Conservation (phyloP, 2,113 vertebrate genomes). For the Polypterus bichir region DNA sequence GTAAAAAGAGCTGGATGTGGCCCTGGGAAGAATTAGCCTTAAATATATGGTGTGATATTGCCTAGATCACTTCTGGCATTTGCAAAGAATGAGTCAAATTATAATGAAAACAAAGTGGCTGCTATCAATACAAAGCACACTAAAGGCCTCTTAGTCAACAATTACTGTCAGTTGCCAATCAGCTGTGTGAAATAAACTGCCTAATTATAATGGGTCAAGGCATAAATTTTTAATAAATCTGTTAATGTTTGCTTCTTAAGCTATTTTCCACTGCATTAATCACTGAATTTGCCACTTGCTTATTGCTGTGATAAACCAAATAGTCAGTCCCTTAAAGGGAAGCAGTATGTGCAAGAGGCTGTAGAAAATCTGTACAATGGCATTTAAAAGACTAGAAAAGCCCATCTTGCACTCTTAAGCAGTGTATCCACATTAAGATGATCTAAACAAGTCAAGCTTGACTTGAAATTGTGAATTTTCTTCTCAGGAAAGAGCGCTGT, state of each 20-base stretch:
- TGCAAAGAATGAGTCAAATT: too few species aligned
- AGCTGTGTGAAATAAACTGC: constrained; percentile 21
- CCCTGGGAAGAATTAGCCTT: too few species aligned
- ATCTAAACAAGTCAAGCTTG: neutral
- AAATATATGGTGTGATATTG: too few species aligned
- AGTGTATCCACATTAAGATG: neutral
- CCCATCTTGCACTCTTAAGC: too few species aligned
- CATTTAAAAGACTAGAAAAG: too few species aligned
- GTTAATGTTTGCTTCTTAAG: constrained; percentile 7
- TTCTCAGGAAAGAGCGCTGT: neutral
- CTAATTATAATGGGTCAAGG: constrained; percentile 24
- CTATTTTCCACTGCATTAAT: constrained; percentile 22
- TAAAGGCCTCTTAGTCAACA: constrained; percentile 12
- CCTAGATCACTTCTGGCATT: too few species aligned
- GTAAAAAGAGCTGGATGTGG: too few species aligned
- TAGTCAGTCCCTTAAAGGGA: neutral
- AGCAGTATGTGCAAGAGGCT: neutral
- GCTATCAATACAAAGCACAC: constrained; percentile 7
- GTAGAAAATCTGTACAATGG: too few species aligned
- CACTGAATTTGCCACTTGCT: constrained; percentile 14
- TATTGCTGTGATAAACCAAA: constrained; percentile 3
- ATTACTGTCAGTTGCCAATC: constrained; percentile 20
- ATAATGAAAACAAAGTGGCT: neutral
- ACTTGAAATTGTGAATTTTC: too few species aligned
- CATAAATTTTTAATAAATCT: constrained; percentile 23